A percentile compares a stretch with the other conserved stretches of the same genome.
Evolutionary conservation across 1,140 invertebrate genomes (phyloP).

Genomic region (Muscidifurax raptorellus): DNA sequence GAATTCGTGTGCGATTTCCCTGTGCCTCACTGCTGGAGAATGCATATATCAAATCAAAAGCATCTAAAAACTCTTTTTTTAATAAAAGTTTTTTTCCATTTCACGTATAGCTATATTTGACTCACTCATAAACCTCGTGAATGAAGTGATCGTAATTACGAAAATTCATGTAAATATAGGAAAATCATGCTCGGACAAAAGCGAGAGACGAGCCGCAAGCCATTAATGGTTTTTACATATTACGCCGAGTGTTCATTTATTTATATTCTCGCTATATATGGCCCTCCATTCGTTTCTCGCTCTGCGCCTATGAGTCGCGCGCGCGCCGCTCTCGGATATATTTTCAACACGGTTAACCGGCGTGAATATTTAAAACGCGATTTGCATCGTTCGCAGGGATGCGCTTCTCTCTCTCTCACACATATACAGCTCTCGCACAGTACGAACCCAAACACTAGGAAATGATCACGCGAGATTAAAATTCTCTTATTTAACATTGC

Average conservation of each 20-base stretch:
- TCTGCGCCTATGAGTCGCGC: background rate
- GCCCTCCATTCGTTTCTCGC: background rate
- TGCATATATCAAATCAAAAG: background rate
- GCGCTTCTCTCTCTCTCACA: background rate
- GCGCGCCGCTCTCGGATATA: background rate
- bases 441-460: background rate
- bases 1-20: no score
- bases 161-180: background rate
- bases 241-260: background rate
- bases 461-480: slow-evolving; percentile 27
- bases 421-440: no score
- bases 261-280: background rate
- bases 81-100: no score
- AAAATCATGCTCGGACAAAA: background rate
- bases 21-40: no score
- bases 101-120: no score
- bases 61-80: background rate
- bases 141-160: background rate
- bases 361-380: slow-evolving; percentile 41
- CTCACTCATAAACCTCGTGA: no score
- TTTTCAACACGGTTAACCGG: slow-evolving; percentile 40
- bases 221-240: slow-evolving; percentile 6
- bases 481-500: slow-evolving; percentile 36
- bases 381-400: slow-evolving; percentile 20
- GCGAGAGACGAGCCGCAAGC: no score